Base-by-base conservation (phyloP, 2,888 invertebrate species). In the Adelognathus sp. region DNA sequence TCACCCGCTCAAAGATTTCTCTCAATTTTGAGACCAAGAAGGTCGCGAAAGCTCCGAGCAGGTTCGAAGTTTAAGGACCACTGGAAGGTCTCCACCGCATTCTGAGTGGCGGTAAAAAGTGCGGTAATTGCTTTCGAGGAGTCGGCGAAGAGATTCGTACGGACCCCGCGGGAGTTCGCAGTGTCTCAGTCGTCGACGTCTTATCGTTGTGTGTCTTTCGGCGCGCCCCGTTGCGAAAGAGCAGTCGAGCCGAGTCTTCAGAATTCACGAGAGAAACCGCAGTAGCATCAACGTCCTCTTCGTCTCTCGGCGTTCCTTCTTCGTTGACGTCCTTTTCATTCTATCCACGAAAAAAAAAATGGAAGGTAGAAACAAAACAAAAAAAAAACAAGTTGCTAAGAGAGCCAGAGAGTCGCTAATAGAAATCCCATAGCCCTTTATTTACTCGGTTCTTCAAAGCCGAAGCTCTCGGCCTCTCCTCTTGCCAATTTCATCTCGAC, bases 341-440 rank as follows among this genome's bases (percentile, higher is more conserved):
- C 66, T 60, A 50, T 58, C 31, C 14, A 21, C 29, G 16, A 46
- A 33, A 58, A 31, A 60, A 31, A 24, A 60, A 60, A 39, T n/a
- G n/a, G n/a, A n/a, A n/a, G n/a, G n/a, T n/a, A n/a, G 21, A n/a
- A 39, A 9, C 9, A 50, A 44, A 4, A 4, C 18, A 7, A 11
- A 31, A 63, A 21, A 18, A 50, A 39, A 46, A n/a, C 21, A 18
- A 44, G 33, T 50, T 39, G 14, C 36, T 41, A 44, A 31, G 39
- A 54, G 44, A 18, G 41, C 46, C 9, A 39, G 18, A 58, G 39
- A 67, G 61, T 75, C 83, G 85, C 86, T 88, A 88, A 89, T 88
- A 88, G 89, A 88, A 88, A 87, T 81, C 66, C n/a, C 84, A 83
- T 81, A 82, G 80, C 81, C 84, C 85, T 88, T 87, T 87, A 86